Evolutionary conservation across 2,113 vertebrate species (phyloP), one percentile per base, ranked within the genome.

Genomic region (Amblyopsis rosae): DNA sequence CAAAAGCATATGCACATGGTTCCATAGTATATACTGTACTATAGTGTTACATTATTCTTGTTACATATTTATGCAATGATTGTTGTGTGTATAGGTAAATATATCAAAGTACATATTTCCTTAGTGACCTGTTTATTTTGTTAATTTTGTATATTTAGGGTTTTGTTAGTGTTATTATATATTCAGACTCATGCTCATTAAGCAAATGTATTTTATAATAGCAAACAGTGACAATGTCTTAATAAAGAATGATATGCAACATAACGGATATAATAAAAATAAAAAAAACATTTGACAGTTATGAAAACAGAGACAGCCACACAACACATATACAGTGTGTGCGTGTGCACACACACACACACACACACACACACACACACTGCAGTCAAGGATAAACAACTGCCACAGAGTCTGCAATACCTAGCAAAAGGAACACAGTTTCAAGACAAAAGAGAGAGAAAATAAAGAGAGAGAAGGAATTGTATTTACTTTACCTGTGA

Each of bases 381-480:
- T 59, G 41, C 41, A n/a, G 3, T 95, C 88, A 96, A 65, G 96
- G 87, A 80, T 91, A 89, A 55, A 95, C 92, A 17, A 91, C 88
- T 63, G 94, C 90, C 64, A 96, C 94, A 1, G 81, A 92, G 78
- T 96, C 94, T 51, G 95, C 94, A 69, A 96, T 95, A 71, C 95
- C 95, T 97, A 79, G 3, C 70, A 79, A 59, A 13, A 35, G 63
- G 48, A 46, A 6, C 61, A 16, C 51, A 54, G 19, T 51, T 11
- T 7, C 26, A 26, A 26, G 26, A 26, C 1, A 26, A 26, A 26
- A 26, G 26, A 32, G 60, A 62, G 45, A 76, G 5, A 53, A 50
- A 62, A 62, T 15, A 55, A 41, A 50, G 12, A 70, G 9, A 75
- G 59, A 58, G 48, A 67, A 2, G 0, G 51, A 56, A 59, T 83